These are phyloP conservation scores for Cinclus cinclus DNA, from an alignment of 2,113 vertebrate genomes.

Conservation along the genomic window DNA sequence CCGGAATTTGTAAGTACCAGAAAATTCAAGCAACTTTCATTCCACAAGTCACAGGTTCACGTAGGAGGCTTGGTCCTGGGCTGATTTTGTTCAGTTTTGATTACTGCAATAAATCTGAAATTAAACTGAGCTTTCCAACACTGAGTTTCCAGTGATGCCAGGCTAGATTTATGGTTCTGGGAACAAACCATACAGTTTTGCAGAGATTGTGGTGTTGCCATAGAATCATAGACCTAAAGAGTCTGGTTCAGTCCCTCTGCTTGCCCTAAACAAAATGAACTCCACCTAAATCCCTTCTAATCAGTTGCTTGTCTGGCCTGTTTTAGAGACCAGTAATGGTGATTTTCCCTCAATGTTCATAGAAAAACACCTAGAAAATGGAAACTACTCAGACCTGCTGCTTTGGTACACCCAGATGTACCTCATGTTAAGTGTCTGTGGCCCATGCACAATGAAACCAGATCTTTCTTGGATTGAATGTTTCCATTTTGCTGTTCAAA, in stretches of 20 bases:
- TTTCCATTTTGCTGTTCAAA: neutral
- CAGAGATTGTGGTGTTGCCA: constrained; percentile 49
- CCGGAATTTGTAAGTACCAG: constrained; percentile 45
- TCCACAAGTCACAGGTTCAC: constrained; percentile 42
- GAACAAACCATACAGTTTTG: constrained; percentile 63
- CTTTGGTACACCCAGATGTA: neutral
- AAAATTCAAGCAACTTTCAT: constrained; percentile 12
- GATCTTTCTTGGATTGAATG: neutral
- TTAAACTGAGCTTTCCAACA: constrained; percentile 15
- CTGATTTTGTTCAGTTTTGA: constrained; percentile 44
- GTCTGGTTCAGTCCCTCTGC: neutral
- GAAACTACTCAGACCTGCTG: neutral
- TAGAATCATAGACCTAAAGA: constrained; percentile 30
- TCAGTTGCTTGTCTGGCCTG: neutral
- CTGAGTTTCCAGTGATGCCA: constrained; percentile 45
- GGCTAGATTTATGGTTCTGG: constrained; percentile 54
- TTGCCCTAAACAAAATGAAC: neutral
- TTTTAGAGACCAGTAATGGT: neutral
- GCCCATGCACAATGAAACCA: neutral
- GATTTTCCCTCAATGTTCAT: neutral
- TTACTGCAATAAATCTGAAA: constrained; percentile 60
- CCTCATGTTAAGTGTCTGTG: neutral
- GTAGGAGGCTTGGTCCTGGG: constrained; percentile 5
- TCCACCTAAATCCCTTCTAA: neutral
- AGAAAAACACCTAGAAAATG: neutral